Evolutionary conservation across 2,888 invertebrate species (phyloP).

Genomic region (Calephelis perditalis): DNA sequence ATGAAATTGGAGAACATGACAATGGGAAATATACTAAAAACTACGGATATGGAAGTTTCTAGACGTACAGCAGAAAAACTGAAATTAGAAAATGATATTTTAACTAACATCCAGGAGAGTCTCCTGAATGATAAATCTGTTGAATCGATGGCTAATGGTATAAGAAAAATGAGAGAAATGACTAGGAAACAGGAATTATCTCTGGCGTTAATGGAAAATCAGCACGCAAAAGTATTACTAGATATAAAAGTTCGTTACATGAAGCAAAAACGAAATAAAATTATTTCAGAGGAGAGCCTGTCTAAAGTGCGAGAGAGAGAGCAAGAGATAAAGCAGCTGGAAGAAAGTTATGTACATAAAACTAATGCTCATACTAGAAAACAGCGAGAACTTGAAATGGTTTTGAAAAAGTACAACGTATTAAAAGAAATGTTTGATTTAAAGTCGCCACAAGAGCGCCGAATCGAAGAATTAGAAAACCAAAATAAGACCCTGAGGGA

Average conservation of each 20-base stretch:
- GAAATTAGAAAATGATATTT: slow-evolving; percentile 80
- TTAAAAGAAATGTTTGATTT: slow-evolving; percentile 32
- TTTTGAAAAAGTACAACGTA: slow-evolving; percentile 49
- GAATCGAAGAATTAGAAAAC: slow-evolving; percentile 82
- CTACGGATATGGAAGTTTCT: slow-evolving; percentile 60
- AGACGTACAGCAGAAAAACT: slow-evolving; percentile 73
- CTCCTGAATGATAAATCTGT: slow-evolving; percentile 83
- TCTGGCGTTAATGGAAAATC: slow-evolving; percentile 74
- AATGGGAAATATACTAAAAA: slow-evolving; percentile 54
- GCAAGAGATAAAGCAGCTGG: slow-evolving; percentile 48
- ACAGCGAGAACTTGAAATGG: slow-evolving; percentile 59
- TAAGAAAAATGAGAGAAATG: slow-evolving; percentile 68
- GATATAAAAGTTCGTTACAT: slow-evolving; percentile 77
- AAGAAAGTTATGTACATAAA: slow-evolving; percentile 53
- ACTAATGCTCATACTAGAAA: slow-evolving; percentile 48
- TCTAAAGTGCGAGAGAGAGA: slow-evolving; percentile 50
- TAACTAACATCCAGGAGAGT: slow-evolving; percentile 82
- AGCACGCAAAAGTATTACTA: slow-evolving; percentile 73
- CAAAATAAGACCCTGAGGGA: slow-evolving; percentile 79
- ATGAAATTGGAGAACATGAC: slow-evolving; percentile 69
- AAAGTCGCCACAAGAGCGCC: slow-evolving; percentile 77
- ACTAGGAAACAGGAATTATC: slow-evolving; percentile 63
- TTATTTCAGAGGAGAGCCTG: slow-evolving; percentile 46
- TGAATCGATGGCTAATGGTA: slow-evolving; percentile 69
- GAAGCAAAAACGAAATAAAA: slow-evolving; percentile 54